These are phyloP conservation scores for Eurois occulta DNA, from an alignment of 2,888 invertebrate species.

Conservation along the genomic window DNA sequence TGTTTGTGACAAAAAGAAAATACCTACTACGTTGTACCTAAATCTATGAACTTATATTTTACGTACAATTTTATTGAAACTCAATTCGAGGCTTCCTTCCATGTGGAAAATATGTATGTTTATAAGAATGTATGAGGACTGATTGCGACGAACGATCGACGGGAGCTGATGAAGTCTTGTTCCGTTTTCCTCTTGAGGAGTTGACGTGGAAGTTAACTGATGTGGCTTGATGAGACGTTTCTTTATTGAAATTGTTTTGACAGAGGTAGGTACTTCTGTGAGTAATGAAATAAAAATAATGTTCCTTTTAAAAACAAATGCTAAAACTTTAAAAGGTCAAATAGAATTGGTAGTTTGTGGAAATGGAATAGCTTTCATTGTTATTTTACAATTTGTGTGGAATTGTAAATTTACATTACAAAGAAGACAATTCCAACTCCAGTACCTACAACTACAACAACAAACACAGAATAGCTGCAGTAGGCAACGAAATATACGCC, in stretches of 20 bases:
- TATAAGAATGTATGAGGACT: conserved; percentile 55
- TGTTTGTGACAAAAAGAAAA: background rate
- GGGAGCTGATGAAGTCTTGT: conserved; percentile 62
- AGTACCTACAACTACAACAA: background rate
- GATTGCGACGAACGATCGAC: conserved; percentile 58
- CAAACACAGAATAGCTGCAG: conserved; percentile 19
- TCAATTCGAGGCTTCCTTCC: conserved; percentile 24
- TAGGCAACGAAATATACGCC: conserved; percentile 14
- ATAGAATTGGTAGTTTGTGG: background rate
- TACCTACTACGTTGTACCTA: background rate
- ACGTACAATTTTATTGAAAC: conserved; percentile 19
- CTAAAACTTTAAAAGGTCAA: conserved; percentile 2
- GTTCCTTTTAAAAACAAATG: background rate
- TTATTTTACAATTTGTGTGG: conserved; percentile 24
- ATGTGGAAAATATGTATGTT: conserved; percentile 51
- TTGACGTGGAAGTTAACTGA: conserved; percentile 29
- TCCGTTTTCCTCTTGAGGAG: conserved; percentile 58
- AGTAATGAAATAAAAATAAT: conserved; percentile 10
- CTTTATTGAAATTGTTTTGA: conserved; percentile 11
- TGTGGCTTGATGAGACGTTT: conserved; percentile 27
- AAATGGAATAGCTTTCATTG: conserved; percentile 7
- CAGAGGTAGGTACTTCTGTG: conserved; percentile 3
- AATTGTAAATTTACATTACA: conserved; percentile 10
- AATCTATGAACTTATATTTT: background rate
- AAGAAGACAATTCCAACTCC: conserved; percentile 15